Evolutionary conservation across 2,113 vertebrate genomes (phyloP), one percentile per base, ranked within the genome.

Genomic region (Ceyx melanurus): DNA sequence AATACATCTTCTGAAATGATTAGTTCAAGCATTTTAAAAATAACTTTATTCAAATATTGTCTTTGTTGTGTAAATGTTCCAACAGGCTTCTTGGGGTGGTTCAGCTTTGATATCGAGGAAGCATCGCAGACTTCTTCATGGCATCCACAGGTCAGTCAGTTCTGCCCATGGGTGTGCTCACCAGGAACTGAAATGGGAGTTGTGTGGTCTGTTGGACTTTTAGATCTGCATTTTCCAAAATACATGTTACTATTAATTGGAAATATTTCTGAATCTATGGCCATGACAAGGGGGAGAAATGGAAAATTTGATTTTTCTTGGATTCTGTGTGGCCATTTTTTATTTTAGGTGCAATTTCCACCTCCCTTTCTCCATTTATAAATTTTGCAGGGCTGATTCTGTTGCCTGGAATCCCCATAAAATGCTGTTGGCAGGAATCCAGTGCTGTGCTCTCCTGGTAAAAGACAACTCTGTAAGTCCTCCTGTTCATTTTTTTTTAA

Each of bases 381-480:
- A 53, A 83, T 64, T 57, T 72, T 6, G 19, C 53, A 99, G 98
- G 93, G 98, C 98, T 43, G 95, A 98, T 93, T 98, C 98, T 25
- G 98, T 99, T 9, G 98, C 98, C 54, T 98, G 98, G 98, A 99
- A 98, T 96, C 98, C 98, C n/a, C 98, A 98, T 93, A 98, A 98
- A 95, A 99, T 99, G 98, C 93, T 98, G 72, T 98, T 98, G 98
- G 98, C 98, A 13, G 97, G 98, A 65, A 97, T 98, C 87, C 98
- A 99, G 95, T 98, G 98, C 94, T 98, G 97, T 71, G 98, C 98
- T 78, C 97, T 99, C 58, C 96, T 99, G 28, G 97, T 99, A 83
- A 98, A 97, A 95, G 98, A 98, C 95, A 98, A 94, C 91, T 97
- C 96, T 58, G 98, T 99, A 95, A 98, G 98, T 97, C 40, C 35